Conservation (phyloP, 2,797 vertebrate genomes). For the Taeniopygia guttata region DNA sequence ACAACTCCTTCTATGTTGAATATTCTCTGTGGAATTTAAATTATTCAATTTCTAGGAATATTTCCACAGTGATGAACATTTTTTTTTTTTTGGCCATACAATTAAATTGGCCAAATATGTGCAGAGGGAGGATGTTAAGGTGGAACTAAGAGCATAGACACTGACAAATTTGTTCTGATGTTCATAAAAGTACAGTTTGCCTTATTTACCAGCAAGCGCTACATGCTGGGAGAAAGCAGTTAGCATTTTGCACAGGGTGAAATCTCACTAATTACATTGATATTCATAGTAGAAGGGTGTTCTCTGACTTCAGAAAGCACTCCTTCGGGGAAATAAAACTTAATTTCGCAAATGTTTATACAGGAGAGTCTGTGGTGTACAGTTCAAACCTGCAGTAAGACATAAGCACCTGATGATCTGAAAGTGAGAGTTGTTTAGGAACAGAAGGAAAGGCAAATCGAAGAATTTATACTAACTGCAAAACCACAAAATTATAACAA, state of each 20-base stretch:
- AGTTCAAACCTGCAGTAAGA: background rate
- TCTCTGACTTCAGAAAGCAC: background rate
- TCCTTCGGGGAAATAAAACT: background rate
- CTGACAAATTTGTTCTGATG: background rate
- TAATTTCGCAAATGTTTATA: background rate
- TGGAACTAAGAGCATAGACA: background rate
- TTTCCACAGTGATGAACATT: background rate
- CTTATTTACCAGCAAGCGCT: background rate
- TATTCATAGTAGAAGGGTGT: background rate
- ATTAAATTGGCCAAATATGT: background rate
- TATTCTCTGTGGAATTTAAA: background rate
- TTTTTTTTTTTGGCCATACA: background rate
- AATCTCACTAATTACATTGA: conserved; percentile 5
- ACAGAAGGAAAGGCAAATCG: background rate
- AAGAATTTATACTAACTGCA: background rate
- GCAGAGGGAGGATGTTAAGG: background rate
- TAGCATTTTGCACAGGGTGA: background rate
- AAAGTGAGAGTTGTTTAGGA: background rate
- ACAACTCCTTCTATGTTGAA: background rate
- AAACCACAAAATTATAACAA: background rate
- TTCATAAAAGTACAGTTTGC: background rate
- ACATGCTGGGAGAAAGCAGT: background rate
- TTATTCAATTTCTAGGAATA: background rate
- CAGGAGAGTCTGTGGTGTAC: background rate
- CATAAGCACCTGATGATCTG: background rate